Evolutionary conservation across 2,888 invertebrate species (phyloP), one percentile per base, ranked within the genome.

Genomic region (Cloeon dipterum): DNA sequence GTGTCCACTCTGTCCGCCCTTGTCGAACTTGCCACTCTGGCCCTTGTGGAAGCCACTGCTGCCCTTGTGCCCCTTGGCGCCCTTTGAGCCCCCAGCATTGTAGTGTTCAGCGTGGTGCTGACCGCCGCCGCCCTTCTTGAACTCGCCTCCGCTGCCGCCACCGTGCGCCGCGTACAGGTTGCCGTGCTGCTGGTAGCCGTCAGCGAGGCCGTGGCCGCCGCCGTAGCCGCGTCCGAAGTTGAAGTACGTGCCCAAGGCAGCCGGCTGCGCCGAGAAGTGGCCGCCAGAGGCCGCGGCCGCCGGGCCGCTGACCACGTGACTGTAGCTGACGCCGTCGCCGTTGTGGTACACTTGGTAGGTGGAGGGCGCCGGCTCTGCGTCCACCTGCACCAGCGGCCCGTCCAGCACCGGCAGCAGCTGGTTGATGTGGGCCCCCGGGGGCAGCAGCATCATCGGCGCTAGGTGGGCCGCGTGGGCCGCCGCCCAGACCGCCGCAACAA

Each of bases 1-100:
- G 45, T 59, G 57, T 3, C 66, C 68, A 19, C 25, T 17, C 7
- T 63, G 52, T 23, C 62, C 60, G 38, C 61, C 61, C 38, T 63
- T 61, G 5, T 60, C 62, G 45, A 68, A 65, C 42, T 62, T 53
- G 10, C 68, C 70, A 19, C 63, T 55, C 41, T 59, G 56, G 1
- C 66, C 70, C 45, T 68, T 64, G 37, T 65, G 66, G 45, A 60
- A 65, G 19, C 61, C 57, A 7, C 62, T 60, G 41, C 62, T 54
- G 1, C 59, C 61, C 35, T 58, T 57, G 51, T 65, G 68, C 7
- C 65, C 69, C 13, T 36, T 36, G 13, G 13, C n/a, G 7, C 34
- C 38, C 25, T 38, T 34, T 11, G 18, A 25, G 2, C 38, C 38
- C 23, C 20, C 20, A 4, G 26, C 23, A 13, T 20, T 18, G n/a